Evolutionary conservation across 1,140 invertebrate genomes (phyloP), one percentile per base, ranked within the genome.

Genomic region (Phthorimaea operculella): DNA sequence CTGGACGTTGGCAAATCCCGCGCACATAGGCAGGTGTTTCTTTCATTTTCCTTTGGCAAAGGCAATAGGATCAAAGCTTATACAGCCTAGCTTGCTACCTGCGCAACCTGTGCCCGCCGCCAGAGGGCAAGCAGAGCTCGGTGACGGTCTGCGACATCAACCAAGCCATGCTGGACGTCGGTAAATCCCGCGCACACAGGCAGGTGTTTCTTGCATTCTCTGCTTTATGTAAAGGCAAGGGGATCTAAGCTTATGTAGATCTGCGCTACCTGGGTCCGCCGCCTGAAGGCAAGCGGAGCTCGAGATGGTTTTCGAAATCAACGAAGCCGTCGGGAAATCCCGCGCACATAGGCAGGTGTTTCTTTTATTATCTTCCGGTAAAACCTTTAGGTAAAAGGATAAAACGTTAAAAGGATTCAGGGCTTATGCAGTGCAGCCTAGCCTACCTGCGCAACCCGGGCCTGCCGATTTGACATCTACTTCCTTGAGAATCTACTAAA

Each of bases 131-230:
- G 34, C 62, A 83, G 33, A 92, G 91, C 72, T 87, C 89, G 68
- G 92, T 98, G n/a, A 96, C 94, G 10, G 91, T 99, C 0, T 93
- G 90, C 74, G 98, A 99, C 84, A 98, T 99, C 44, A 99, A 99
- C 87, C 86, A 93, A 66, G 90, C 94, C 57, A 99, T 99, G 98
- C 76, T 99, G 10, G 90, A 97, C 65, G 96, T 98, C 51, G 98
- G 98, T 1, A 90, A 93, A 86, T 70, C 87, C 33, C 88, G 94
- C 79, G 93, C 95, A 3, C 63, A 88, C 61, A 85, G 69, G 85
- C 86, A 4, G 21, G 21, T 28, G 21, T n/a, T n/a, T n/a, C n/a
- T n/a, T n/a, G n/a, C n/a, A n/a, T n/a, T n/a, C n/a, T n/a, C n/a
- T n/a, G n/a, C n/a, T n/a, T n/a, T n/a, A n/a, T n/a, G n/a, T n/a